These are phyloP conservation scores for Rhyacophila evoluta DNA, from an alignment of 2,888 invertebrate genomes.

Conservation along the genomic window DNA sequence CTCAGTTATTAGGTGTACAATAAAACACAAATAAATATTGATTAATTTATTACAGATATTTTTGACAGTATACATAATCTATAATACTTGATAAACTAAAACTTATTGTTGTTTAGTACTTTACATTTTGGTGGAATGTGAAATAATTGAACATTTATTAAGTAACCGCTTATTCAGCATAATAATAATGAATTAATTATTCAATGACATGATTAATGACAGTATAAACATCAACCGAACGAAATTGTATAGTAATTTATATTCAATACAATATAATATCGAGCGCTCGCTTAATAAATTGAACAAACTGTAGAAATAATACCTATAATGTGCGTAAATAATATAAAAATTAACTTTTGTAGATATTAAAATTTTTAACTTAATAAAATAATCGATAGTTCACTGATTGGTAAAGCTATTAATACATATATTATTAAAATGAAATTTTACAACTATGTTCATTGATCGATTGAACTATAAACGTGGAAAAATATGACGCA, in stretches of 20 bases:
- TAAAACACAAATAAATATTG: constrained; percentile 19
- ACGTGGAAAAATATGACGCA: not conserved
- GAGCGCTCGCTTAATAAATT: not conserved
- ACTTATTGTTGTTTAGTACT: constrained; percentile 56
- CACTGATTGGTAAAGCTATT: not conserved
- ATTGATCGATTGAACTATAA: not conserved
- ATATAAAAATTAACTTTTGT: not conserved
- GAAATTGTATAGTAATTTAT: not conserved
- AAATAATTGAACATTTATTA: constrained; percentile 45
- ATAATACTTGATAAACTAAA: constrained; percentile 28
- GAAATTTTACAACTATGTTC: not conserved
- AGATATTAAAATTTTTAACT: not conserved
- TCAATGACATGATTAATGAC: not conserved
- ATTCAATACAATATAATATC: not conserved
- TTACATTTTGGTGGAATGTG: constrained; percentile 55
- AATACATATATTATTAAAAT: not conserved
- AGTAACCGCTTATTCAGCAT: not conserved
- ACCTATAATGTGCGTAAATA: constrained; percentile 8
- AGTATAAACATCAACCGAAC: not conserved
- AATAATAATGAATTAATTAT: not conserved
- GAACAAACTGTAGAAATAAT: constrained; percentile 1
- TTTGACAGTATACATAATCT: constrained; percentile 29
- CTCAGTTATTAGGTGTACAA: too few relatives aligned
- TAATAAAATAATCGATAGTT: not conserved
- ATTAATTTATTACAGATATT: constrained; percentile 31